phyloP scores from a whole-genome alignment of 2,113 vertebrate genomes.

The Rhagologus leucostigma region DNA sequence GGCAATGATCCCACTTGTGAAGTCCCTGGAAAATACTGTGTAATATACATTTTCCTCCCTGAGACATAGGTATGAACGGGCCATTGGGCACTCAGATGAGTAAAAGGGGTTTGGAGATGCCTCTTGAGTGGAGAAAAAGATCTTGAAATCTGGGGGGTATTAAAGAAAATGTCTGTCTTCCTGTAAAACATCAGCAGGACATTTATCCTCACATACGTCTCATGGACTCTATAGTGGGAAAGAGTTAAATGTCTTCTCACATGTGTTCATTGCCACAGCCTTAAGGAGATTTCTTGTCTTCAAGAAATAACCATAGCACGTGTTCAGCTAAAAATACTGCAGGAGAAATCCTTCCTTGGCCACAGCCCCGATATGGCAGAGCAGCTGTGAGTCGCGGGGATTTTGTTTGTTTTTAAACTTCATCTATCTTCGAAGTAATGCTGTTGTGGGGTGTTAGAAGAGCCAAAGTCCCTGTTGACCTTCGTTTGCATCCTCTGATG shows the following conservation, averaged over 20 bases:
- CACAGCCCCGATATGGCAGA: background rate
- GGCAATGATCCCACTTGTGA: background rate
- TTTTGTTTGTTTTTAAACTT: constrained; percentile 43
- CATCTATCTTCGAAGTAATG: constrained; percentile 18
- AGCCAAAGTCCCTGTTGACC: background rate
- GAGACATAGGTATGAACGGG: background rate
- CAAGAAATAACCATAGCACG: background rate
- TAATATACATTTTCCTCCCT: background rate
- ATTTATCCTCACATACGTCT: background rate
- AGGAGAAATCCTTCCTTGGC: constrained; percentile 52
- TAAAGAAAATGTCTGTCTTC: background rate
- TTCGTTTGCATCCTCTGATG: background rate
- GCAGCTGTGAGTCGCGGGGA: background rate
- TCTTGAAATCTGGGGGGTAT: background rate
- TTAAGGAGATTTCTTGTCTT: constrained; percentile 24
- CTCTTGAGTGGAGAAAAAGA: background rate
- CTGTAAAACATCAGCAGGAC: background rate
- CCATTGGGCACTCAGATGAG: background rate
- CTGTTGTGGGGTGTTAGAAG: background rate
- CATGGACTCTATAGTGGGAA: background rate
- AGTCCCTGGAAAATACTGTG: background rate
- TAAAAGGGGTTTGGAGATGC: background rate
- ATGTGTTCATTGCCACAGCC: background rate
- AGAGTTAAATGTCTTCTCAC: background rate
- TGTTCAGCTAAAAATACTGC: constrained; percentile 54